phyloP scores from a whole-genome alignment of 1,140 invertebrate species.

The Drosophila sucinea region DNA sequence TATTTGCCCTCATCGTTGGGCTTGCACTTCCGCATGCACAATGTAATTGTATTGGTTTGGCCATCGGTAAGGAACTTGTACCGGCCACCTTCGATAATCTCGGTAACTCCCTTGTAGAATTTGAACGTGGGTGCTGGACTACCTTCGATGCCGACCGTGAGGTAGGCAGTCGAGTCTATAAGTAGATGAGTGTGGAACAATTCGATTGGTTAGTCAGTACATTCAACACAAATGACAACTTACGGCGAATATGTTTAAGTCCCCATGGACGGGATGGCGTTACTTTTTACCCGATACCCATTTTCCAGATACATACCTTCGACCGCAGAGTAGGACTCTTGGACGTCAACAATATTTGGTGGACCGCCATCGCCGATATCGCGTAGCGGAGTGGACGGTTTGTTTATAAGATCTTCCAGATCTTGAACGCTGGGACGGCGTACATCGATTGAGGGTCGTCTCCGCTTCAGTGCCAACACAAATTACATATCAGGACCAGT shows the following conservation, averaged over 20 bases:
- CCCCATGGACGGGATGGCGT: neutral
- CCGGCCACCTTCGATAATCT: slow-evolving; percentile 96
- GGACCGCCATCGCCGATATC: slow-evolving; percentile 90
- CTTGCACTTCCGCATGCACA: slow-evolving; percentile 98
- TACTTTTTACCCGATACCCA: neutral
- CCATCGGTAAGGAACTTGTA: slow-evolving; percentile 96
- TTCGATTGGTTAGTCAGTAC: slow-evolving; percentile 29
- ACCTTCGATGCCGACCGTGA: slow-evolving; percentile 94
- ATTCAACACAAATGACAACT: neutral
- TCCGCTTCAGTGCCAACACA: slow-evolving; percentile 85
- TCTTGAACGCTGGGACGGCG: slow-evolving; percentile 94
- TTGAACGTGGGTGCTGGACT: slow-evolving; percentile 96
- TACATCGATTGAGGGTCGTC: slow-evolving; percentile 93
- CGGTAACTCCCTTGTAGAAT: slow-evolving; percentile 96
- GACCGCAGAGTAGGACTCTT: slow-evolving; percentile 95
- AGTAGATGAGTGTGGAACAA: slow-evolving; percentile 28
- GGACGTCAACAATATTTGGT: slow-evolving; percentile 93
- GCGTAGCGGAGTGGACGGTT: slow-evolving; percentile 94
- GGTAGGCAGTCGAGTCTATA: slow-evolving; percentile 93
- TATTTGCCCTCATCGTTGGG: slow-evolving; percentile 99
- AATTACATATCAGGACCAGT: slow-evolving; percentile 6
- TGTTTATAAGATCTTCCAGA: slow-evolving; percentile 94
- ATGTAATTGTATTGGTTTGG: slow-evolving; percentile 93
- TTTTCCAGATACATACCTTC: slow-evolving; percentile 87
- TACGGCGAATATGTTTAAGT: too few species aligned